Evolutionary conservation across 2,113 vertebrate species (phyloP).

Genomic region (Malurus cyaneus): DNA sequence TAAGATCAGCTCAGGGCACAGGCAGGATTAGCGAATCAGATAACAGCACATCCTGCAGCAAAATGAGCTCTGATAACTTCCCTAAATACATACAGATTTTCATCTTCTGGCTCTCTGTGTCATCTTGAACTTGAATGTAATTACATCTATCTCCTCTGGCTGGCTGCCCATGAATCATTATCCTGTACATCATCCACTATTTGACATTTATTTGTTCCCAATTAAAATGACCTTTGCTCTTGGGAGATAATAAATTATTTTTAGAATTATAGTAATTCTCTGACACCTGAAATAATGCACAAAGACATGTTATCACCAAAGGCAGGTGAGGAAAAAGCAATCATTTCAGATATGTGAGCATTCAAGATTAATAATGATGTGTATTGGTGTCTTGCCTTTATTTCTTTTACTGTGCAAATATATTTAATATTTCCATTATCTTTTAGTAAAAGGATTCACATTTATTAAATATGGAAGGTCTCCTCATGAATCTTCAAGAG

Average conservation of each 20-base stretch:
- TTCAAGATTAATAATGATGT: neutral
- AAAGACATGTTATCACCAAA: neutral
- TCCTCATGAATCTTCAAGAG: neutral
- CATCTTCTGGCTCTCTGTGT: neutral
- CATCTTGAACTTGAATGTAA: slow-evolving; percentile 33
- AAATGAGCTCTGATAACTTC: slow-evolving; percentile 6
- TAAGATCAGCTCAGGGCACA: neutral
- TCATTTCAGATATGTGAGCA: neutral
- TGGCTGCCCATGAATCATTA: slow-evolving; percentile 4
- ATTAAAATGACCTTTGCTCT: slow-evolving; percentile 47
- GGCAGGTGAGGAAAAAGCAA: neutral
- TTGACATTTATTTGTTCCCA: slow-evolving; percentile 54
- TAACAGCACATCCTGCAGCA: neutral
- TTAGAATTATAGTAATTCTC: slow-evolving; percentile 17
- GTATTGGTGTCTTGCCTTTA: neutral
- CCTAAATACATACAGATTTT: neutral
- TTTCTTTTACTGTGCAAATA: neutral
- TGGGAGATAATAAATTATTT: slow-evolving; percentile 32
- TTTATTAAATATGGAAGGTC: neutral
- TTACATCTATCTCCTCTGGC: slow-evolving; percentile 28
- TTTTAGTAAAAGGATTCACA: neutral
- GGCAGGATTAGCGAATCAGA: neutral
- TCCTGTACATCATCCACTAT: slow-evolving; percentile 3
- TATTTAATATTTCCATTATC: neutral
- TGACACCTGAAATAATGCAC: neutral